Conservation (phyloP, 2,888 invertebrate species). For the Capitulum mitella region DNA sequence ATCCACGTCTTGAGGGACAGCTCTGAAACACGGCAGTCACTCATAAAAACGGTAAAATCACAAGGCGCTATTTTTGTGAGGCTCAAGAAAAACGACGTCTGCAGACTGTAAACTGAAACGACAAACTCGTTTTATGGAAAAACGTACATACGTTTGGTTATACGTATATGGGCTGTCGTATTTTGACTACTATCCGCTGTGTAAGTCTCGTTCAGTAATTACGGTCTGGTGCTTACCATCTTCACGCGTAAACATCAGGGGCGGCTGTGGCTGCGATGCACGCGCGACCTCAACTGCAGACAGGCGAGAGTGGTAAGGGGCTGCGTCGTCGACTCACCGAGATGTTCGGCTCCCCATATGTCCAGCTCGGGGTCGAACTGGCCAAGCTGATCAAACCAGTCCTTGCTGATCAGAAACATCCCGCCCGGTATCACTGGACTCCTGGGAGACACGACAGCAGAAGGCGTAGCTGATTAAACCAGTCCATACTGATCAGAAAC, state of each 20-base stretch:
- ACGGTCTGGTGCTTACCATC: background rate
- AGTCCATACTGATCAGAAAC: no score
- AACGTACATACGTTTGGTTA: no score
- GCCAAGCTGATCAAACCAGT: slow-evolving; percentile 44
- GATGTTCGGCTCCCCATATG: slow-evolving; percentile 47
- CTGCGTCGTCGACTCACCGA: slow-evolving; percentile 35
- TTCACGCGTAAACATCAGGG: background rate
- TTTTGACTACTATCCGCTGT: no score
- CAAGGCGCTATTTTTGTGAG: background rate
- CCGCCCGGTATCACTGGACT: slow-evolving; percentile 36
- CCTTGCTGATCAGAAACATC: slow-evolving; percentile 44
- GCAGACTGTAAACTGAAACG: no score
- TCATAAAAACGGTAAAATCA: slow-evolving; percentile 21
- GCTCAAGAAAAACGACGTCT: background rate
- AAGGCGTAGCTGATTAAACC: background rate
- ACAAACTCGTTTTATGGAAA: no score
- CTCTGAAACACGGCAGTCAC: slow-evolving; percentile 34
- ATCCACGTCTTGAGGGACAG: slow-evolving; percentile 43
- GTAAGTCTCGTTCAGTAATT: background rate
- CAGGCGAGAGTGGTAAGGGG: background rate
- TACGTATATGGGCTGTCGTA: no score
- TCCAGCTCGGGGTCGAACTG: slow-evolving; percentile 44
- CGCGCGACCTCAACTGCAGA: no score
- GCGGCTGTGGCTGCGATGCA: no score
- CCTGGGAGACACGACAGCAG: slow-evolving; percentile 27